Conservation (phyloP, 2,888 invertebrate genomes). For the Parnassius glacialis region DNA sequence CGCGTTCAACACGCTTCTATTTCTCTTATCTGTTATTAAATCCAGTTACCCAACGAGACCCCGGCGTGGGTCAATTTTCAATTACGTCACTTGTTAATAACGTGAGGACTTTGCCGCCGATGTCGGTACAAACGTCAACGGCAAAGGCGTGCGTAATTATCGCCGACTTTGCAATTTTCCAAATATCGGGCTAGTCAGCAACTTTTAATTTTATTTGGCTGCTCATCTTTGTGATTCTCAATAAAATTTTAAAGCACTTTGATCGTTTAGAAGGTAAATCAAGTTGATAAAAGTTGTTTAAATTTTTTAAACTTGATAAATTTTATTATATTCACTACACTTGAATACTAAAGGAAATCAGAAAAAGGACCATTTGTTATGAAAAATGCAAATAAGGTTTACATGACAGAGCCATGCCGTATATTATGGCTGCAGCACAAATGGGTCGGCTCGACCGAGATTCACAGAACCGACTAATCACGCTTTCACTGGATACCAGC, state of each 20-base stretch:
- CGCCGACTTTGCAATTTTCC: constrained; percentile 6
- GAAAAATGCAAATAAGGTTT: too few relatives aligned
- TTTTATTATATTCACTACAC: too few relatives aligned
- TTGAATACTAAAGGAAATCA: too few relatives aligned
- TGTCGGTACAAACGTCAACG: constrained; percentile 6
- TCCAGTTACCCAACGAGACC: constrained; percentile 37
- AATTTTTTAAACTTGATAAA: too few relatives aligned
- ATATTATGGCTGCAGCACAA: too few relatives aligned
- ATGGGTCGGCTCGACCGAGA: too few relatives aligned
- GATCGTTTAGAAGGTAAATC: constrained; percentile 12
- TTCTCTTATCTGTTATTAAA: constrained; percentile 60
- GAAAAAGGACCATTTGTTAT: too few relatives aligned
- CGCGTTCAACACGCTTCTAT: constrained; percentile 37
- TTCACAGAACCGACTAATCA: too few relatives aligned
- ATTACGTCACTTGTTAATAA: constrained; percentile 49
- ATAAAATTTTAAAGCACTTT: constrained; percentile 14
- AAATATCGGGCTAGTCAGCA: constrained; percentile 15
- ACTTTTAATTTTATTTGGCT: constrained; percentile 20
- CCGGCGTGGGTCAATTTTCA: constrained; percentile 54
- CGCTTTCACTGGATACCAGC: too few relatives aligned
- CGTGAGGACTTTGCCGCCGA: constrained; percentile 30
- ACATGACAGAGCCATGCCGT: too few relatives aligned
- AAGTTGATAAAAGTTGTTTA: background rate
- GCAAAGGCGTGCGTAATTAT: constrained; percentile 20
- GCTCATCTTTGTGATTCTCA: constrained; percentile 10